Conservation (phyloP, 2,797 vertebrate genomes). For the Hippopotamyrus pictus region DNA sequence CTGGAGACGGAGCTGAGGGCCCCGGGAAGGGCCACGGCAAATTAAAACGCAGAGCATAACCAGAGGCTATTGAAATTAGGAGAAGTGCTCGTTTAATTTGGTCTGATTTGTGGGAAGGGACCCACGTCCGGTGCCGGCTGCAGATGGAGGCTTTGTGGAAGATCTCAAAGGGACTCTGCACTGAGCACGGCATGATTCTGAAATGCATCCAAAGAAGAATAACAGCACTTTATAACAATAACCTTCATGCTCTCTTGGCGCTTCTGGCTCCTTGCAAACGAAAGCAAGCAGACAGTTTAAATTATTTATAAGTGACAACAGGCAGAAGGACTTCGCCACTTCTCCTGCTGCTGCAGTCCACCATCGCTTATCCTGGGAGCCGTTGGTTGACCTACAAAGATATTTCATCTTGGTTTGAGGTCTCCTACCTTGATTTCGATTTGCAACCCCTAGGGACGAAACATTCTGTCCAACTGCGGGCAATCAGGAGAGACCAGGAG, state of each 20-base stretch:
- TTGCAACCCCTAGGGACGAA: conserved; percentile 99
- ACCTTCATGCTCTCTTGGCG: not conserved
- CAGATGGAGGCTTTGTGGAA: conserved; percentile 23
- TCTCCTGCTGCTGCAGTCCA: not conserved
- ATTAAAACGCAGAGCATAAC: conserved; percentile 41
- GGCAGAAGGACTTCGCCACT: not conserved
- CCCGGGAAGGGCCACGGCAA: conserved; percentile 32
- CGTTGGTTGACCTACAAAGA: conserved; percentile 57
- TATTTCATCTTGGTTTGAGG: conserved; percentile 60
- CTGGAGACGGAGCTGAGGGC: conserved; percentile 29
- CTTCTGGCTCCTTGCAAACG: conserved; percentile 14
- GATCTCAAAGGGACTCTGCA: conserved; percentile 11
- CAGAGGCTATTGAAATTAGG: conserved; percentile 29
- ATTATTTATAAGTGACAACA: conserved; percentile 1
- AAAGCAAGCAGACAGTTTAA: not conserved
- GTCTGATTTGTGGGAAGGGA: conserved; percentile 26
- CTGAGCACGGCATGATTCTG: not conserved
- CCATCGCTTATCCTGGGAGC: conserved; percentile 26
- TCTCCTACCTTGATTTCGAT: conserved; percentile 98
- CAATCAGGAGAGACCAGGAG: conserved; percentile 87
- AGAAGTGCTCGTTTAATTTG: conserved; percentile 24
- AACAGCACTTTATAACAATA: not conserved
- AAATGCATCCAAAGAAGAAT: not conserved
- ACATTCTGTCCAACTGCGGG: conserved; percentile 97
- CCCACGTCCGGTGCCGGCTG: conserved; percentile 8